Evolutionary conservation across 2,797 vertebrate genomes (phyloP).

Genomic region (Amblyraja radiata): DNA sequence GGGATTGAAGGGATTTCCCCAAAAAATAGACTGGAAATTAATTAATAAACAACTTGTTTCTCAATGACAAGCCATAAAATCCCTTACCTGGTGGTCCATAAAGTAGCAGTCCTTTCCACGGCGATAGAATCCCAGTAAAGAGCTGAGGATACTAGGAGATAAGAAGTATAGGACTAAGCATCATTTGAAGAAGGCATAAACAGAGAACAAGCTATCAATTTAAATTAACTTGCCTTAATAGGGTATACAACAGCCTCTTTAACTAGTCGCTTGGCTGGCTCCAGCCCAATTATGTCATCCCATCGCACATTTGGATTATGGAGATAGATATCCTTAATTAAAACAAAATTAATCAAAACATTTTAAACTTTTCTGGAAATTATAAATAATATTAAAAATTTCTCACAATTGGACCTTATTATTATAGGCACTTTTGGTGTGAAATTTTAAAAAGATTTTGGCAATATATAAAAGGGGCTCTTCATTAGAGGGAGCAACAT

Average conservation of each 20-base stretch:
- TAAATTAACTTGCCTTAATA: constrained; percentile 61
- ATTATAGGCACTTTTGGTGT: not conserved
- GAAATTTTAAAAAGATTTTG: not conserved
- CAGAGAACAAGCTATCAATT: not conserved
- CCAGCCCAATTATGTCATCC: constrained; percentile 88
- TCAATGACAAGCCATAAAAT: not conserved
- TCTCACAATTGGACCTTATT: not conserved
- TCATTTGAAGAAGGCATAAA: not conserved
- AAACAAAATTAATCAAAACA: constrained; percentile 42
- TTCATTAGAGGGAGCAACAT: not conserved
- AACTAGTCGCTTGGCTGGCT: constrained; percentile 87
- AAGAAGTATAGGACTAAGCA: constrained; percentile 4
- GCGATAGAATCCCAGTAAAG: constrained; percentile 86
- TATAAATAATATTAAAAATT: not conserved
- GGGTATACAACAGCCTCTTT: constrained; percentile 96
- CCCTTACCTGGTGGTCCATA: constrained; percentile 83
- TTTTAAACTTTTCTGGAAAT: not conserved
- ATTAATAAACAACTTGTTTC: not conserved
- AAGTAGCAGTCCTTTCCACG: constrained; percentile 88
- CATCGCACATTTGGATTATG: constrained; percentile 84
- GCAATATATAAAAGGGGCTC: not conserved
- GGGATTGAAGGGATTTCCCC: too few species aligned
- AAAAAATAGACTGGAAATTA: too few species aligned
- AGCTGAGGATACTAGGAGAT: constrained; percentile 77
- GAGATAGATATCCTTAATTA: constrained; percentile 90